Evolutionary conservation across 2,797 vertebrate species (phyloP), one percentile per base, ranked within the genome.

Genomic region (Falco peregrinus): DNA sequence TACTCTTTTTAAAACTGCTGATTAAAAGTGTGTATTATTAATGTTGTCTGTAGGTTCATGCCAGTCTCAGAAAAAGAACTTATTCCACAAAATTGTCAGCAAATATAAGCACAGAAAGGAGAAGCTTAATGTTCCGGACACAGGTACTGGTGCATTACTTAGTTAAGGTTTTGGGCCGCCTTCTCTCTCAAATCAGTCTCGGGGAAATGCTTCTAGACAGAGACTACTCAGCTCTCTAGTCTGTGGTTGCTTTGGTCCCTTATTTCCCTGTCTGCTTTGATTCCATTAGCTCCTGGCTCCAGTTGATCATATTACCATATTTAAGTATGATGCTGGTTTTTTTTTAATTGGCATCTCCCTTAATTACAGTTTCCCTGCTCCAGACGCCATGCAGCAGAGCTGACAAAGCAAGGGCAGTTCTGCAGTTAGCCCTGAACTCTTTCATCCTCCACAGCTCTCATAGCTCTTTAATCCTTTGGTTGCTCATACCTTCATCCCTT

Each of bases 71-170:
- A 98, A 99, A 99, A 99, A 99, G 98, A 99, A 98, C 98, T 98
- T 99, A 98, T 99, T 99, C 98, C 98, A 99, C 98, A 99, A 99
- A 99, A 99, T 99, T 99, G 98, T 99, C 98, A 99, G 98, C 98
- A 99, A 98, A 99, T 99, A 98, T 98, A 99, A 99, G 98, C 98
- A 98, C 97, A 99, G 98, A 99, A 99, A 99, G 98, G 98, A 99
- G 98, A 99, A 98, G 98, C 98, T 98, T 98, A 98, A 98, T 98
- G 98, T 98, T 98, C 98, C 97, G 95, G 99, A 99, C 95, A 98
- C 98, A 99, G 99, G 99, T 99, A 98, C 96, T 96, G 96, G 91
- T 96, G 85, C 94, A 79, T 96, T 96, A 89, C 75, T 96, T 96
- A 94, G 96, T 89, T 91, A 96, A 97, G 96, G 71, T 91, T 96